phyloP scores from a whole-genome alignment of 2,888 invertebrate genomes.

The Drosophila subsilvestris region DNA sequence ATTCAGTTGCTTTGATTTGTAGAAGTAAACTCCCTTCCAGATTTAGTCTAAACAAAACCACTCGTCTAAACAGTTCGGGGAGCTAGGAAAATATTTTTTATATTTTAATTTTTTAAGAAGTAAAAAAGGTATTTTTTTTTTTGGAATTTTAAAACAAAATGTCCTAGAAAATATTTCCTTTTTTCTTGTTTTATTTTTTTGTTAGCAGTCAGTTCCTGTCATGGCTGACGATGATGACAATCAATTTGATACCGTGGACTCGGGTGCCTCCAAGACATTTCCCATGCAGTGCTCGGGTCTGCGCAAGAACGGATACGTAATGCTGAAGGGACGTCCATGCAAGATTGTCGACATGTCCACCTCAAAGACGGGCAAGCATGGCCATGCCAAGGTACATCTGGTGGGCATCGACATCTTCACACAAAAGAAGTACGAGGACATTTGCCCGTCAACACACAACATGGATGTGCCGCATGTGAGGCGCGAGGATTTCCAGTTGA shows the following conservation, averaged over 20 bases:
- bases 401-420: constrained; percentile 97
- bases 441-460: constrained; percentile 99
- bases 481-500: constrained; percentile 98
- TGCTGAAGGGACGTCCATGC: constrained; percentile 98
- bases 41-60: not conserved
- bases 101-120: not conserved
- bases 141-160: not conserved
- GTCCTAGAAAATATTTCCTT: not conserved
- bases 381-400: constrained; percentile 99
- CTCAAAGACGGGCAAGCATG: constrained; percentile 99
- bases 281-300: constrained; percentile 99
- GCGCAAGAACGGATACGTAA: constrained; percentile 99
- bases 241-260: constrained; percentile 96
- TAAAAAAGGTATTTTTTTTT: not conserved
- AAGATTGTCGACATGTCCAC: constrained; percentile 99
- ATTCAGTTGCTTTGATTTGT: not conserved
- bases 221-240: constrained; percentile 62
- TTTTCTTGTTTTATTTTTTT: not conserved
- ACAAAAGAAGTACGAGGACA: constrained; percentile 95
- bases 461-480: constrained; percentile 99
- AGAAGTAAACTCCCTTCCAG: not conserved
- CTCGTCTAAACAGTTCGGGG: too few relatives aligned
- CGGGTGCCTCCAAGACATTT: constrained; percentile 97
- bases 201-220: not conserved
- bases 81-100: not conserved